Conservation (phyloP, 1,140 invertebrate genomes). For the Proctacanthus coquilletti region DNA sequence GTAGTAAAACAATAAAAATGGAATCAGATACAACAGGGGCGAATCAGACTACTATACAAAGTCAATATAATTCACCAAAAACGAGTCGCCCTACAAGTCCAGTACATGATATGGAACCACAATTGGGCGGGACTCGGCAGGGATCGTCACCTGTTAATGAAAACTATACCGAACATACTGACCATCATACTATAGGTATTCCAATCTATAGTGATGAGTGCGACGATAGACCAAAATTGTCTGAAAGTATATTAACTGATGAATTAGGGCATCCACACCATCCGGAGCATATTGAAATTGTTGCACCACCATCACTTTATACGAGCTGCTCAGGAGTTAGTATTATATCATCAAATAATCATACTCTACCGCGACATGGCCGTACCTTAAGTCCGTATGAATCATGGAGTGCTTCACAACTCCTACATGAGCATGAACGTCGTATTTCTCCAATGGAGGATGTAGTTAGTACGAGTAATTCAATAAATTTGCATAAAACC, state of each 20-base stretch:
- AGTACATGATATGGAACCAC: conserved; percentile 12
- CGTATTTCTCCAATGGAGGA: conserved; percentile 33
- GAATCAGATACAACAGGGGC: neutral
- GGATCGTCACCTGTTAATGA: neutral
- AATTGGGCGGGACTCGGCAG: conserved; percentile 11
- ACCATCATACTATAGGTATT: conserved; percentile 29
- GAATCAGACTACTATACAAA: neutral
- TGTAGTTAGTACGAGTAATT: conserved; percentile 17
- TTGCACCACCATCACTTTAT: neutral
- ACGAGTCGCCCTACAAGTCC: neutral
- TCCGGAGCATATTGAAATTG: neutral
- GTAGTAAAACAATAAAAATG: neutral
- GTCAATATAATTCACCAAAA: neutral
- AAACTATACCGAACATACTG: conserved; percentile 12
- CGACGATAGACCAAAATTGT: conserved; percentile 1
- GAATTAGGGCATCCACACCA: neutral
- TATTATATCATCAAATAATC: conserved; percentile 11
- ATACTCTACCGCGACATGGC: conserved; percentile 27
- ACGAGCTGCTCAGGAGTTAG: neutral
- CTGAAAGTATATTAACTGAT: neutral
- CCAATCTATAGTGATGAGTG: conserved; percentile 11
- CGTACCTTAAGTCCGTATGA: conserved; percentile 36
- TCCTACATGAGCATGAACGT: conserved; percentile 42
- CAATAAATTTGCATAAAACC: neutral
- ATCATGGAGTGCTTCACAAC: conserved; percentile 40